Conservation (phyloP, 2,888 invertebrate genomes). For the Tenthredo scrophulariae region DNA sequence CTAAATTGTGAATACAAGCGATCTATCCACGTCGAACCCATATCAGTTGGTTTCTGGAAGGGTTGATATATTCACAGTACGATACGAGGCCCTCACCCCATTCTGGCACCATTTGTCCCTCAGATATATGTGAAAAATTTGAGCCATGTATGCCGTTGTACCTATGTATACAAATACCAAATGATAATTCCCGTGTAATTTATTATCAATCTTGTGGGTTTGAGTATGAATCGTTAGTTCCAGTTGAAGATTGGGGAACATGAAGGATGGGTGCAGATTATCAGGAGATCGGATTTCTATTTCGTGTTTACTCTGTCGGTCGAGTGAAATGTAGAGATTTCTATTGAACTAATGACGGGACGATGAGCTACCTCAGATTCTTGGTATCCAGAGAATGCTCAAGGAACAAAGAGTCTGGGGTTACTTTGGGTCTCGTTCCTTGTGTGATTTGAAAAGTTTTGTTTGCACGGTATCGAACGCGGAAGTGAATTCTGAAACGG, state of each 20-base stretch:
- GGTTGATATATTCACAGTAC: conserved; percentile 42
- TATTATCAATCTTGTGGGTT: neutral
- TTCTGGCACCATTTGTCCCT: neutral
- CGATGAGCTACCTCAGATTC: neutral
- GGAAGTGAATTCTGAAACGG: conserved; percentile 4
- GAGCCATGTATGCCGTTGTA: neutral
- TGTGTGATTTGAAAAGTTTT: conserved; percentile 41
- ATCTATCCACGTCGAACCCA: conserved; percentile 51
- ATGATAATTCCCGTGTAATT: neutral
- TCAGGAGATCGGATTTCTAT: neutral
- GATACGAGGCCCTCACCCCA: neutral
- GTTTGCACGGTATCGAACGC: conserved; percentile 5
- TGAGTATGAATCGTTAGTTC: neutral
- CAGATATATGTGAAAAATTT: neutral
- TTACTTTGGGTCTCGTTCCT: neutral
- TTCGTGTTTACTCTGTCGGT: neutral
- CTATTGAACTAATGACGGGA: neutral
- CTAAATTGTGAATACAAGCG: conserved; percentile 50
- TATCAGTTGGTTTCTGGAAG: conserved; percentile 43
- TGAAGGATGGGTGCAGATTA: neutral
- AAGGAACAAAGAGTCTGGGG: conserved; percentile 7
- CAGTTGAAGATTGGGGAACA: neutral
- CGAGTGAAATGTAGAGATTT: conserved; percentile 2
- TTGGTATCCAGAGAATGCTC: neutral
- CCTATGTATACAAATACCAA: neutral